Conservation (phyloP, 92 coral and sea anemone genomes). For the Phenganax stokvisi region DNA sequence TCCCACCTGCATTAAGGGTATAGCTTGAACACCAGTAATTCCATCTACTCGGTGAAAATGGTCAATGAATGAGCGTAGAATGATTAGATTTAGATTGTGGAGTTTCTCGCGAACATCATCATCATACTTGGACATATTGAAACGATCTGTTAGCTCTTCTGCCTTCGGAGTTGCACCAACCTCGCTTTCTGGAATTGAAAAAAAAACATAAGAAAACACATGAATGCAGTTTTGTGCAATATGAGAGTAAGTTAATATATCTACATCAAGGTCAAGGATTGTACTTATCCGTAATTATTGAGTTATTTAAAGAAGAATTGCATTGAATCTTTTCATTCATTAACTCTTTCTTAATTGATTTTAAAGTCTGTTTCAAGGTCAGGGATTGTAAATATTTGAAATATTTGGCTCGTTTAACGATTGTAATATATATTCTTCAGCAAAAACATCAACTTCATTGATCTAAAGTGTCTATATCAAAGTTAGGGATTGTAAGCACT, state of each 20-base stretch:
- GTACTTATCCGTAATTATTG: background rate
- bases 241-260: background rate
- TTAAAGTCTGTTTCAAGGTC: too few species aligned
- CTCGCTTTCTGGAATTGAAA: slow-evolving; percentile 28
- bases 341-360: too few species aligned
- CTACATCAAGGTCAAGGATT: background rate
- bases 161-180: slow-evolving; percentile 53
- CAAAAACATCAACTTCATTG: too few species aligned
- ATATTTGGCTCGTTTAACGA: too few species aligned
- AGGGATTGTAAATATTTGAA: too few species aligned
- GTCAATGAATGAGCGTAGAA: slow-evolving; percentile 65
- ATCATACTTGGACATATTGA: slow-evolving; percentile 47
- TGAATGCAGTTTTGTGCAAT: background rate
- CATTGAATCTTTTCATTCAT: too few species aligned
- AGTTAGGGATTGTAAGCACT: too few species aligned
- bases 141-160: slow-evolving; percentile 66
- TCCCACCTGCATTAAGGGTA: slow-evolving; percentile 94
- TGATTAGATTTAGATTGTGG: slow-evolving; percentile 68
- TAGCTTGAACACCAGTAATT: slow-evolving; percentile 88
- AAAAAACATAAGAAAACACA: background rate
- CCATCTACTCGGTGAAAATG: slow-evolving; percentile 71
- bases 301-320: background rate
- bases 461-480: too few species aligned
- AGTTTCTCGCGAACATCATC: slow-evolving; percentile 63
- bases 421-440: too few species aligned